Evolutionary conservation across 2,113 vertebrate species (phyloP), one percentile per base, ranked within the genome.

Genomic region (Colossoma macropomum): DNA sequence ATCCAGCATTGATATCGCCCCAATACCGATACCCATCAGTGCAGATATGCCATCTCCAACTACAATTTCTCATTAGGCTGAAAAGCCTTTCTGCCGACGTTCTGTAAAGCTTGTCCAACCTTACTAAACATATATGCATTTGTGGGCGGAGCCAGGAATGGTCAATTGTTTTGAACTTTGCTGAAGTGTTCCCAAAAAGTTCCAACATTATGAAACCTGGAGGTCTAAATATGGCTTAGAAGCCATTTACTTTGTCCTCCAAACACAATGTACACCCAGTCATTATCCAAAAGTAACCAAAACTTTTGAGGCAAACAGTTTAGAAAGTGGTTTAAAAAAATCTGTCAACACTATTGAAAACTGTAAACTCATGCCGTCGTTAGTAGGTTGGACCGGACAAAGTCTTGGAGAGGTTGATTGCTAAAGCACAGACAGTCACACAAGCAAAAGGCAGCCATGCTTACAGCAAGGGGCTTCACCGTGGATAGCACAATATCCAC

Each of bases 311-410:
- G 68, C 19, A 75, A 82, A 75, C n/a, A 21, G 19, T 45, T 62
- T 62, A 69, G 45, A 69, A 78, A 79, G 45, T 13, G 16, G 50
- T 73, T 41, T 17, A 69, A 50, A 41, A 23, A 8, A 4, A 28
- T 34, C 27, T 19, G 30, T 65, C 34, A 12, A 52, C 45, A 41
- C 79, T 71, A 70, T 60, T 69, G 62, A 45, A 70, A 80, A 69
- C 63, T 62, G 72, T 80, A 76, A 85, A 85, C 78, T 70, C 78
- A 68, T 76, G 72, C 77, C 25, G 56, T n/a, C 60, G 25, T 65
- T 41, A 25, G 60, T 13, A 41, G 32, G 56, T 45, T 17, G 48
- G 25, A 80, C 19, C 72, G 68, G 66, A 65, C 54, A 50, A 23
- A 41, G 28, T 41, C 34, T 11, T 45, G 59, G 59, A 27, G 59